These are phyloP conservation scores for Oophaga sylvatica DNA, from an alignment of 2,797 vertebrate species.

Conservation along the genomic window DNA sequence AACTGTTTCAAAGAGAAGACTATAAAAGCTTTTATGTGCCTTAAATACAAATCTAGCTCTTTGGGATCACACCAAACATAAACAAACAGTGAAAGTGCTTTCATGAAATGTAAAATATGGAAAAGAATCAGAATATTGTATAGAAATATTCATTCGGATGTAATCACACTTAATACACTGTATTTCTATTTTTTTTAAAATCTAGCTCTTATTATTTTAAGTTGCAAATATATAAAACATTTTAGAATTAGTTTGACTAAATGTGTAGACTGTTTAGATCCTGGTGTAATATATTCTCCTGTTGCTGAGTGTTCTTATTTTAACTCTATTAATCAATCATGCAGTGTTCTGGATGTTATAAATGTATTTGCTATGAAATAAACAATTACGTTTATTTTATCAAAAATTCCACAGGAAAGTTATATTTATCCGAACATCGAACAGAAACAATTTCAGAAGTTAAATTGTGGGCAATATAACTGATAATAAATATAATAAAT, in stretches of 20 bases:
- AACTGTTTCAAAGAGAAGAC: slow-evolving; percentile 49
- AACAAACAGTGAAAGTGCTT: slow-evolving; percentile 26
- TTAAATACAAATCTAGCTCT: slow-evolving; percentile 35
- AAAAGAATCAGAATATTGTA: slow-evolving; percentile 25
- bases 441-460: no score
- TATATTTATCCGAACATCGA: background rate
- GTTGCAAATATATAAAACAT: background rate
- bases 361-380: slow-evolving; percentile 21
- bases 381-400: background rate
- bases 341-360: background rate
- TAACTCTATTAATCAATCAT: slow-evolving; percentile 16
- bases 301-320: slow-evolving; percentile 14
- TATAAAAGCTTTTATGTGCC: slow-evolving; percentile 40
- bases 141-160: background rate
- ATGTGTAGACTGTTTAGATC: background rate
- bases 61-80: slow-evolving; percentile 19
- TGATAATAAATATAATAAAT: no score
- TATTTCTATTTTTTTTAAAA: background rate
- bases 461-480: no score
- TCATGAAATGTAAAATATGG: slow-evolving; percentile 20
- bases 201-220: background rate
- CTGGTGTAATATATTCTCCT: background rate
- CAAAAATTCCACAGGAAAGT: slow-evolving; percentile 12
- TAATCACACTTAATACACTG: background rate
- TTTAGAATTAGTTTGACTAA: background rate